Base-by-base conservation (phyloP, 2,113 vertebrate species). In the Planiliza haematocheilus region DNA sequence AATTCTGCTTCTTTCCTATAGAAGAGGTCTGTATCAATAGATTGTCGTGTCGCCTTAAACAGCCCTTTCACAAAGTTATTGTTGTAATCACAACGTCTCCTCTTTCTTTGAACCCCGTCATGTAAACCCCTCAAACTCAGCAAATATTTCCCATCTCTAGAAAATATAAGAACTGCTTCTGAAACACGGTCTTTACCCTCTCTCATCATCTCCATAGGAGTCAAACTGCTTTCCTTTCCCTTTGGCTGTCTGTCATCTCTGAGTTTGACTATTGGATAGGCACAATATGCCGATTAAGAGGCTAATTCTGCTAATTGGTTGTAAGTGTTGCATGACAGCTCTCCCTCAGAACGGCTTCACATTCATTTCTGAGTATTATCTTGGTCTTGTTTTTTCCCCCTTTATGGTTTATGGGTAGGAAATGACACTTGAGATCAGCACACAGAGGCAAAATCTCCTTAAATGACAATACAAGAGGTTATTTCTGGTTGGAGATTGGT, bases 231-330 rank as follows among this genome's bases (percentile, higher is more conserved):
- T 83, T 68, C 74, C 72, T 82, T 83, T 68, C 74, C 74, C 59
- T 74, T 43, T 10, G 4, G 18, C 18, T 86, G 82, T 87, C 80
- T 69, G 69, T 89, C 84, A 87, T 72, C 70, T 64, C 48, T 55
- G 43, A 42, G 66, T 75, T 69, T 86, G 74, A 84, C 72, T 78
- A 50, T 45, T 66, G 84, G 66, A 34, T 24, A 48, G 67, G 70
- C 34, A 12, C 60, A 75, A 75, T 59, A 74, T 21, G 58, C 38
- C 82, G 82, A 56, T 87, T 88, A 91, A 89, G 81, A 89, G 89
- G 89, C 92, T 92, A 86, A 88, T 92, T 95, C 94, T 84, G 83
- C 72, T 94, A 94, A 94, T 89, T 93, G 93, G 92, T 94, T 93
- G 83, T 93, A 94, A 92, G 91, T 90, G 70, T 87, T 84, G 89